Evolutionary conservation across 2,113 vertebrate species (phyloP).

Genomic region (Stercorarius parasiticus): DNA sequence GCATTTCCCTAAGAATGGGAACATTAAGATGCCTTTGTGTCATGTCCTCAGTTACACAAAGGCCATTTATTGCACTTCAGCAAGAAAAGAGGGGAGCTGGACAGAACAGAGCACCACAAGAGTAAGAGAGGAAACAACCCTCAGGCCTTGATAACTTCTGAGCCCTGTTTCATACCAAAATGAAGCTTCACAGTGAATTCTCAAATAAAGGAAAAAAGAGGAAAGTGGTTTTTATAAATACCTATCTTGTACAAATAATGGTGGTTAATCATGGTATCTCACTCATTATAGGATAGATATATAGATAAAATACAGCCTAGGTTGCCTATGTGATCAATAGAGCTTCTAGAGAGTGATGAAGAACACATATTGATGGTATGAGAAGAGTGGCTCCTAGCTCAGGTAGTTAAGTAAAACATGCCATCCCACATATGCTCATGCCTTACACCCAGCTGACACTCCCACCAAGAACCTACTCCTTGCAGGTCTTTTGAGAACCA

Average conservation of each 20-base stretch:
- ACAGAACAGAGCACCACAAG: neutral
- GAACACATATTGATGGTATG: accelerated
- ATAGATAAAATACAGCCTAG: neutral
- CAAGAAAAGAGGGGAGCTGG: neutral
- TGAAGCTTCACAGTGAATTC: neutral
- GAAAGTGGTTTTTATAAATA: neutral
- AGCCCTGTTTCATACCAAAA: neutral
- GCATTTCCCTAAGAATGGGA: neutral
- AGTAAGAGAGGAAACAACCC: neutral
- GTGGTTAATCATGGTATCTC: neutral
- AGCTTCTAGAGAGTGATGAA: neutral
- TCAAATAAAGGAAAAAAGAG: neutral
- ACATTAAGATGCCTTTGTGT: neutral
- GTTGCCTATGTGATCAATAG: neutral
- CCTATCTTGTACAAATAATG: neutral
- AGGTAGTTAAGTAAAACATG: neutral
- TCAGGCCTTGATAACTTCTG: neutral
- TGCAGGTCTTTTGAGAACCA: neutral
- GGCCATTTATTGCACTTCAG: neutral
- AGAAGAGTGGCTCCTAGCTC: neutral
- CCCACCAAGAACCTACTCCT: neutral
- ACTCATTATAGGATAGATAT: neutral
- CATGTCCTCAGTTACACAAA: neutral
- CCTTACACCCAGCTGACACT: neutral
- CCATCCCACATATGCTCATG: neutral